Percentiles rank a stretch among this genome's conserved stretches.
These are phyloP conservation scores for Lithobates sylvaticus DNA, from an alignment of 2,797 vertebrate species.

Conservation along the genomic window DNA sequence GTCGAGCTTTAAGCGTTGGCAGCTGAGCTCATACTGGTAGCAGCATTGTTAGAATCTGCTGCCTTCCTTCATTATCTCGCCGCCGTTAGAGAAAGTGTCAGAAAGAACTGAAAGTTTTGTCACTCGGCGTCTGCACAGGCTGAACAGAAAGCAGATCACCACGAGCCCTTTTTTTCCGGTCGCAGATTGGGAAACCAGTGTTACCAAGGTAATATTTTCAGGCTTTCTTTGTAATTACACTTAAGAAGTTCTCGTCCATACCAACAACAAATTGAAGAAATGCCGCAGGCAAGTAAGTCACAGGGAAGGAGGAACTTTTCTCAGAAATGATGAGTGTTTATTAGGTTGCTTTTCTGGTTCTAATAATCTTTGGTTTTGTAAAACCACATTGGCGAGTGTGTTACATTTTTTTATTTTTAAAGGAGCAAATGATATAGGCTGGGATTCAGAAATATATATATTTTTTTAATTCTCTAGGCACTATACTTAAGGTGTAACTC, in stretches of 20 bases:
- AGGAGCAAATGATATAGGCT: too few species aligned
- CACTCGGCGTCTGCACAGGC: too few species aligned
- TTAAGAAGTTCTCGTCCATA: not conserved
- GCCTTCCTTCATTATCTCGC: too few species aligned
- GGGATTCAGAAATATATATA: too few species aligned
- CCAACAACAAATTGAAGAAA: not conserved
- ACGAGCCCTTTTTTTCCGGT: not conserved
- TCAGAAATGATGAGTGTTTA: not conserved
- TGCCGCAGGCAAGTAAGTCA: not conserved
- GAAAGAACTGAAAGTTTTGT: too few species aligned
- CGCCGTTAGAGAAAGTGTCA: too few species aligned
- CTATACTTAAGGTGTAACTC: too few species aligned
- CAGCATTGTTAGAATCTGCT: too few species aligned
- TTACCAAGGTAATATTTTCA: not conserved
- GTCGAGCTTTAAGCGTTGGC: too few species aligned
- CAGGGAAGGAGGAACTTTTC: not conserved
- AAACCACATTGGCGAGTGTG: not conserved
- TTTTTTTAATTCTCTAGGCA: too few species aligned
- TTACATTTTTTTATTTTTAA: not conserved
- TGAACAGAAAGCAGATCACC: not conserved
- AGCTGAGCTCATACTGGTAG: too few species aligned
- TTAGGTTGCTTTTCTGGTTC: not conserved
- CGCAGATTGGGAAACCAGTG: not conserved
- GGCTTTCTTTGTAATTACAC: not conserved
- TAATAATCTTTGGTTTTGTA: not conserved